Percentiles rank a stretch among this genome's conserved stretches.
phyloP scores from a whole-genome alignment of 2,888 invertebrate species.

The Leucophora obtusa region DNA sequence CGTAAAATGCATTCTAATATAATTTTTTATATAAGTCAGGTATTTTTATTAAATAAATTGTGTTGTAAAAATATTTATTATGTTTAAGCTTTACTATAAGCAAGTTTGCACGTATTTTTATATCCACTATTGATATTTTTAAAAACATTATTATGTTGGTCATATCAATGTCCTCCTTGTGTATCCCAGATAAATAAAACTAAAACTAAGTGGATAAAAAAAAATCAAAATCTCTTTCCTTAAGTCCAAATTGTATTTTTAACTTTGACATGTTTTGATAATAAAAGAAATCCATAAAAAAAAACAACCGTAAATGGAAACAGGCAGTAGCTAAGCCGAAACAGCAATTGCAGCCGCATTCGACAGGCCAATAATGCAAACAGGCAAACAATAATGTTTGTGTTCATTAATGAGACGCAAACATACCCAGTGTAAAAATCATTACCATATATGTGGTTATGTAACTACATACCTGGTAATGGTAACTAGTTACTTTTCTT shows the following conservation, averaged over 20 bases:
- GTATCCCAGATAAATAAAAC: constrained; percentile 6
- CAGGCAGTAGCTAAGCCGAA: constrained; percentile 4
- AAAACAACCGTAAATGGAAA: constrained; percentile 24
- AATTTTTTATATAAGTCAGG: background rate
- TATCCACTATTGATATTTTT: constrained; percentile 3
- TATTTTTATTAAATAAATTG: background rate
- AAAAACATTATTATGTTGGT: background rate
- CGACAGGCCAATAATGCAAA: no score
- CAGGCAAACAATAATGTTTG: no score
- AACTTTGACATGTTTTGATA: constrained; percentile 38
- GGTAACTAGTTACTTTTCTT: no score
- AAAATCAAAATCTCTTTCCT: background rate
- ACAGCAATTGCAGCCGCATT: background rate
- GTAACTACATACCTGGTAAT: no score
- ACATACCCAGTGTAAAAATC: no score
- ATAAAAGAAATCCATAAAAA: background rate
- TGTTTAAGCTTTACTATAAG: background rate
- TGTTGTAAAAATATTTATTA: background rate
- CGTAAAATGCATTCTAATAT: no score
- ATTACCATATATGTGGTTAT: no score
- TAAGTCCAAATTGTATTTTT: constrained; percentile 27
- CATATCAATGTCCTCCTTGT: constrained; percentile 13
- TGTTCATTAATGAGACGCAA: no score
- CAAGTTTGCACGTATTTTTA: background rate
- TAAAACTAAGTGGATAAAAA: background rate